Evolutionary conservation across 2,888 invertebrate genomes (phyloP), one percentile per base, ranked within the genome.

Genomic region (Nemoura dubitans): DNA sequence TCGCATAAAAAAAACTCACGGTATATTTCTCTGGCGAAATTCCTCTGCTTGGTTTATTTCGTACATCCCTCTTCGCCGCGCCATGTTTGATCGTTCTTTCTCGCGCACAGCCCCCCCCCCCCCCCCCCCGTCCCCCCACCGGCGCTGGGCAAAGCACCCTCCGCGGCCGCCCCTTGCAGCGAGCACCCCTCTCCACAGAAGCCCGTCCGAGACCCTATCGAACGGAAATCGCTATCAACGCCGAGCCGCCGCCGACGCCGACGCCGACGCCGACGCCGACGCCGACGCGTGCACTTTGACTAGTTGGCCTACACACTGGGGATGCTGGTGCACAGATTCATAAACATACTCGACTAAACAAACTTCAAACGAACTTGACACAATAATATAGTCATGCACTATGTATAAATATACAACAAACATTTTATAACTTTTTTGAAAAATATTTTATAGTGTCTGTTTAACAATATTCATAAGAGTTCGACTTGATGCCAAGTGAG

Each of bases 191-290:
- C 76, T 27, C 86, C 83, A 84, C 85, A 85, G 86, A 81, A 30
- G 86, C 86, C 80, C 85, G 30, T 21, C 59, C 59, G 59, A 36
- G 36, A 21, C 59, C 59, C 85, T 87, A 87, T 87, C 85, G 87
- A 87, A 87, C 85, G 87, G 87, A 87, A 80, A 87, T 87, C 85
- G 85, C 85, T 80, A 80, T 85, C 87, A 59, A 85, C 85, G 85
- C 85, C 42, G 59, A 21, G 29, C 29, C 76, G 83, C 59, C 83
- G 76, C 29, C 76, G 36, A 81, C 30, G 36, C 26, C 80, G 25
- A 86, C 86, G 29, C 43, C 84, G 27, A 43, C 86, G 76, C 59
- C 86, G 83, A 30, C 82, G 87, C 81, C 59, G 87, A 36, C 36
- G 10, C 36, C 36, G 59, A 1, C 59, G 16, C 30, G n/a, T 42